Evolutionary conservation across 2,888 invertebrate genomes (phyloP), one percentile per base, ranked within the genome.

Genomic region (Dynastes grantii): DNA sequence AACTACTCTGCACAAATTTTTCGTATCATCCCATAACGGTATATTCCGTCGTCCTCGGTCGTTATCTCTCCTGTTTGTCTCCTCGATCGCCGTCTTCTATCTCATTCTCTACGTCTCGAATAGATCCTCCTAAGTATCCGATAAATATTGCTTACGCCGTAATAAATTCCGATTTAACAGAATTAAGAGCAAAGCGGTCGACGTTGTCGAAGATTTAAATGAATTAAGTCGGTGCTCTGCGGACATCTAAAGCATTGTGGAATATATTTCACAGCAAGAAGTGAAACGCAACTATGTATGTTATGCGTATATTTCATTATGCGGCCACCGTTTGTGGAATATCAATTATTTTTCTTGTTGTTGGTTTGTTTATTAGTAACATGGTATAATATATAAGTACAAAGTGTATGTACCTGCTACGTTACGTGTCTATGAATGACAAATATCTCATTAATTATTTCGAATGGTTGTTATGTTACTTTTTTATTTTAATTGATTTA

Each of bases 1-100:
- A 68, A 51, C 27, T 63, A 27, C 61, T 61, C 73, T 75, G 73
- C 73, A 75, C 73, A 75, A 75, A 75, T 45, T 75, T 45, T 75
- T 75, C 73, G 73, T 61, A 75, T 61, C 73, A 75, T 58, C 40
- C 73, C 45, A 11, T 75, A 75, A 75, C 73, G 73, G 73, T 75
- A 61, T 49, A 40, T 75, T 8, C 45, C 6, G 73, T 61, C 29
- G 45, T 8, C 8, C 55, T 16, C 16, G 73, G 11, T 75, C 45
- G 58, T 75, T 75, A 75, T 75, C 61, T 45, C 27, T 49, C 45
- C 29, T 49, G 45, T 68, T 27, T 58, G 22, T 22, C 45, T 45
- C 37, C 61, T 45, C 45, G 40, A 27, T 27, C 45, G 45, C 32
- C 6, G 13, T 55, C 29, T 6, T 29, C 8, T 11, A 8, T 45